Conservation (phyloP, 1,140 invertebrate genomes). For the Aethina tumida region DNA sequence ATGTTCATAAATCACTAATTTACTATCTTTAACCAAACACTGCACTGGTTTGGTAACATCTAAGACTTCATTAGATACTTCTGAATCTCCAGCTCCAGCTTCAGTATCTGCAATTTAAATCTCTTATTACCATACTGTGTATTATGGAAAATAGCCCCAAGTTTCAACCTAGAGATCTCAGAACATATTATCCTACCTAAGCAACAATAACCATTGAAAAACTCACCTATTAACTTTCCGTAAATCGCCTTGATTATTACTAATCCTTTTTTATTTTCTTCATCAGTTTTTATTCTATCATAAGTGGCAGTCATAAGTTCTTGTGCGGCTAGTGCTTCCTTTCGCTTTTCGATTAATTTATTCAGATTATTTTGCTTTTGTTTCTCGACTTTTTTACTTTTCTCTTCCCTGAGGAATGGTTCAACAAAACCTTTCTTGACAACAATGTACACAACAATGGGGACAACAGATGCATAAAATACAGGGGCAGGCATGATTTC, state of each 20-base stretch:
- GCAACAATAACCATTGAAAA: background rate
- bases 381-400: slow-evolving; percentile 63
- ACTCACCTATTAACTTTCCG: slow-evolving; percentile 43
- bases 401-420: slow-evolving; percentile 69
- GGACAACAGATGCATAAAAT: slow-evolving; percentile 86
- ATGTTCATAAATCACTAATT: slow-evolving; percentile 71
- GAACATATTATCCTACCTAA: too few species aligned
- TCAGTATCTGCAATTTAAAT: too few species aligned
- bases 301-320: slow-evolving; percentile 82
- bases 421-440: slow-evolving; percentile 80
- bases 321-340: slow-evolving; percentile 74
- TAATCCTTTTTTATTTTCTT: slow-evolving; percentile 68
- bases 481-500: slow-evolving; percentile 80
- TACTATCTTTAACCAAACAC: slow-evolving; percentile 85
- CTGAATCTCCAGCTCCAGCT: slow-evolving; percentile 31
- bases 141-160: background rate
- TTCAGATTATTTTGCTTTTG: slow-evolving; percentile 62
- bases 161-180: too few species aligned
- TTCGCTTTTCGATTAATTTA: slow-evolving; percentile 65
- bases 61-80: slow-evolving; percentile 53
- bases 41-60: slow-evolving; percentile 91
- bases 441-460: slow-evolving; percentile 67
- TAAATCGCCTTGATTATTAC: slow-evolving; percentile 82
- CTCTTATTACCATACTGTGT: too few species aligned
- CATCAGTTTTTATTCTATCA: slow-evolving; percentile 61